Conservation (phyloP, 2,113 vertebrate species). For the Todiramphus saurophagus region DNA sequence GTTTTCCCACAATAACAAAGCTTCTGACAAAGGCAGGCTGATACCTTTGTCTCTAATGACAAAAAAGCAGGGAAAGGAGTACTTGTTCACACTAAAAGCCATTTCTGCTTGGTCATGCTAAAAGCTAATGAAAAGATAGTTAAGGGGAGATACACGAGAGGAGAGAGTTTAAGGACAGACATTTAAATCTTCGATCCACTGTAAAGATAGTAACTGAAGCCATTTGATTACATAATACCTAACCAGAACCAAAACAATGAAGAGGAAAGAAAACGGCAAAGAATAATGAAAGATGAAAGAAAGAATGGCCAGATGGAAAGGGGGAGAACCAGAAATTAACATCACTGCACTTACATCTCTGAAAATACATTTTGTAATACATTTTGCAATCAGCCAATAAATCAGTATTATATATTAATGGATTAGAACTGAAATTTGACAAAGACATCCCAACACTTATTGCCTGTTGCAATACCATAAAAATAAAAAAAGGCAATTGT, state of each 20-base stretch:
- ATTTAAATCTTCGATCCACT: background rate
- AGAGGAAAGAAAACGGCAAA: background rate
- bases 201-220: background rate
- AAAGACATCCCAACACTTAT: background rate
- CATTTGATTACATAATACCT: background rate
- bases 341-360: background rate
- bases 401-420: background rate
- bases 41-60: background rate
- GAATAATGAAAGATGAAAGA: background rate
- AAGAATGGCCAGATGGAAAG: background rate
- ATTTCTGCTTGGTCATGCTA: background rate
- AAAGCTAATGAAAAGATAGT: background rate
- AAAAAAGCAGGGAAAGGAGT: background rate
- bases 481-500: background rate
- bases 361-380: background rate
- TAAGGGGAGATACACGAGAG: background rate
- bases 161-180: background rate
- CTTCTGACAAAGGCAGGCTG: background rate
- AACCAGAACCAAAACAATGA: background rate
- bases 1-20: background rate
- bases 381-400: background rate
- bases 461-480: background rate
- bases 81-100: background rate
- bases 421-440: background rate
- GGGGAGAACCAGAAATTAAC: background rate